phyloP scores from a whole-genome alignment of 92 coral and sea anemone species.

The Galaxea fascicularis region DNA sequence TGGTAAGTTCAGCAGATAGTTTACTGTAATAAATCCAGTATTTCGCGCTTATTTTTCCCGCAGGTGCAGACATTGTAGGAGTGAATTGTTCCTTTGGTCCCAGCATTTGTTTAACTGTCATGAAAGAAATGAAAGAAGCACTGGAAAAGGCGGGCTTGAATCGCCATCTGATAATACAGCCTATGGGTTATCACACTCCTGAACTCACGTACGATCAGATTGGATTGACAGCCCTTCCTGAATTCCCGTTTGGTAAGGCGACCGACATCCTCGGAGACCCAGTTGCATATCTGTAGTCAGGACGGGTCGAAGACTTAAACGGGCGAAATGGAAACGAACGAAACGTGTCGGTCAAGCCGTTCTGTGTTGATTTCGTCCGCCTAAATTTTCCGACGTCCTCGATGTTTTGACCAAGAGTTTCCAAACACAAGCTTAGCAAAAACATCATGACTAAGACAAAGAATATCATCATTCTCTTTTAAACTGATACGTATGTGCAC shows the following conservation, averaged over 20 bases:
- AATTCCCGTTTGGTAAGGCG: too few species aligned
- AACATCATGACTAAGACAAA: too few species aligned
- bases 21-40: not conserved
- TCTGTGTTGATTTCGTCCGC: too few species aligned
- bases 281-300: not conserved
- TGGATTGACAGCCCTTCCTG: too few species aligned
- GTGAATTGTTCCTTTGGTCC: slow-evolving; percentile 80
- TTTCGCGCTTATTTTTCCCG: not conserved
- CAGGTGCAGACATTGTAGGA: slow-evolving; percentile 83
- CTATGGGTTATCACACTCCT: slow-evolving; percentile 73
- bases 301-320: not conserved
- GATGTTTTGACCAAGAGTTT: too few species aligned
- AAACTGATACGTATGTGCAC: too few species aligned
- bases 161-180: slow-evolving; percentile 69
- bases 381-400: too few species aligned
- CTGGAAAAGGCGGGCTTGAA: slow-evolving; percentile 62
- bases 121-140: slow-evolving; percentile 71
- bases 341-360: too few species aligned
- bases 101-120: slow-evolving; percentile 40
- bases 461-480: too few species aligned
- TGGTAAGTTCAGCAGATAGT: not conserved
- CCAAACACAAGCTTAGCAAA: too few species aligned
- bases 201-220: too few species aligned
- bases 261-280: not conserved
- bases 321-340: too few species aligned